Base-by-base conservation (phyloP, 1,140 invertebrate species). In the Branchinecta lynchi region DNA sequence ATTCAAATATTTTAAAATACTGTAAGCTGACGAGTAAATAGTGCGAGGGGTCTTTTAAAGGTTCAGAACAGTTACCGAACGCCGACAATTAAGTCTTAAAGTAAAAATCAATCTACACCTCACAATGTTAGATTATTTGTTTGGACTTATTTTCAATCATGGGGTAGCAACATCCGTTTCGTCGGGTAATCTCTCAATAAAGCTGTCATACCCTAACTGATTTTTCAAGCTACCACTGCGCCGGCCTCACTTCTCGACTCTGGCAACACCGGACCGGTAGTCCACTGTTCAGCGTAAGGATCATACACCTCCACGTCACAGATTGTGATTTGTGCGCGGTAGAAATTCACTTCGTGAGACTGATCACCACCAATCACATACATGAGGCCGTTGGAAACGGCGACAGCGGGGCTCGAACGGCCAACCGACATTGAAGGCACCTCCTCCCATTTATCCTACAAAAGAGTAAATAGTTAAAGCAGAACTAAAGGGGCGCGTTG, bases 311-410 rank as follows among this genome's bases (percentile, higher is more conserved):
- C 90, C 0, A 90, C 88, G 46, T 85, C 84, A 68, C 85, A 84
- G 66, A 93, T 86, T 12, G 89, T 92, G 69, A 86, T 85, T 78
- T 89, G 88, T 15, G 87, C 87, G 73, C 89, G 82, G 79, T 90
- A 90, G 77, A 92, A 91, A 77, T 89, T 86, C 12, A 87, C 85
- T 78, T 89, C 86, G 73, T 84, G 83, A 2, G 82, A 84, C 80
- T 85, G 81, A 78, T 87, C 85, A n/a, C 90, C 90, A 5, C 91
- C 91, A 73, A 90, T 88, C 10, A 90, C 86, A 75, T 92, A 92
- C 2, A 94, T 81, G 67, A 85, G 82, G 8, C 87, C 87, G 76
- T 91, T 87, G 9, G 90, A 85, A 65, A 90, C 88, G 44, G 88
- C 87, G 46, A 92, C 89, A 66, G 89, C 89, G 43, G 90, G 89